Base-by-base conservation (phyloP, 1,140 invertebrate genomes). In the Papilio polytes region DNA sequence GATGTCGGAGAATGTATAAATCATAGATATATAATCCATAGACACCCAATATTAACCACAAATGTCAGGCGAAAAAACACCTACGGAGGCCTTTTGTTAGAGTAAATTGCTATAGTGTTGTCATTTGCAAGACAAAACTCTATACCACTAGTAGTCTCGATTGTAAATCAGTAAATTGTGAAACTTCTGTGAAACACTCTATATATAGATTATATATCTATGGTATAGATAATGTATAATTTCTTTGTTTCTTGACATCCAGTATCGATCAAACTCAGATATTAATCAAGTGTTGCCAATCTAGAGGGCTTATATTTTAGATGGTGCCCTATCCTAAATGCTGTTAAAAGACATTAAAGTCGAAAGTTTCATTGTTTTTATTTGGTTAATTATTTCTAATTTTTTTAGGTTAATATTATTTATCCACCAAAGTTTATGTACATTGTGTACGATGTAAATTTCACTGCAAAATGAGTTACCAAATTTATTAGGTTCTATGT, bases 371-470 rank as follows among this genome's bases (percentile, higher is more conserved):
- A 85, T 92, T 91, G 84, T 91, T 90, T 90, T 88, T 88, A 81
- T 89, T 90, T 87, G 88, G 87, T 94, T 91, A 89, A 88, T 89
- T 93, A 94, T 90, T 91, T 93, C 80, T 94, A 91, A 88, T 90
- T 86, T 86, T 89, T 85, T 93, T 93, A 89, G 86, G 91, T 89
- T 89, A 90, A 88, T 88, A 86, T 91, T 87, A 85, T 90, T 84
- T 88, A 87, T 88, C 89, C 89, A 86, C 92, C 92, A 94, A 94
- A 94, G 93, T 91, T 89, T 84, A 84, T 88, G 74, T 86, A 87
- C 82, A 80, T 80, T 80, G 80, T 83, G 80, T 88, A 83, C 83
- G 74, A 84, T 83, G 76, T 78, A 83, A 80, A 88, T 81, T 80
- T 70, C 81, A 83, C 82, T 82, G 83, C 83, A 74, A 86, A 81